Evolutionary conservation across 2,888 invertebrate genomes (phyloP).

Genomic region (Cylindroiulus punctatus): DNA sequence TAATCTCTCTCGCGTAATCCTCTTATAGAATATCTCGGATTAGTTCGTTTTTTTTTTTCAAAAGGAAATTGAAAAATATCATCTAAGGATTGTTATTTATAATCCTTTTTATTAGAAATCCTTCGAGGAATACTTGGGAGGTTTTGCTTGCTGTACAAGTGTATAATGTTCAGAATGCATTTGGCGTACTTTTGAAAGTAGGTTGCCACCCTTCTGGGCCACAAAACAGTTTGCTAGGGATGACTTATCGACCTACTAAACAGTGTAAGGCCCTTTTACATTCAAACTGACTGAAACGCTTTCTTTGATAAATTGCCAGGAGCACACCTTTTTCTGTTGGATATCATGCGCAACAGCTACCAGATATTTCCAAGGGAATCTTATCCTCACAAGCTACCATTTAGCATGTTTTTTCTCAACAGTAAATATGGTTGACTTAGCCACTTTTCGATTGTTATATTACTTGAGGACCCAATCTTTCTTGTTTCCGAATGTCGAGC

Average conservation of each 20-base stretch:
- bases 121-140: too few relatives aligned
- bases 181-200: background rate
- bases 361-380: conserved; percentile 25
- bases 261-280: background rate
- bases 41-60: too few relatives aligned
- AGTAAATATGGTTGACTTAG: background rate
- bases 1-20: too few relatives aligned
- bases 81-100: too few relatives aligned
- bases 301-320: background rate
- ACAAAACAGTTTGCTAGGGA: background rate
- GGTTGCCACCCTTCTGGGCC: background rate
- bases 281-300: background rate
- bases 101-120: too few relatives aligned
- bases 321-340: background rate
- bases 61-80: too few relatives aligned
- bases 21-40: too few relatives aligned
- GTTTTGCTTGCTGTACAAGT: too few relatives aligned
- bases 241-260: background rate
- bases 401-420: background rate
- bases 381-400: background rate
- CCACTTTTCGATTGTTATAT: background rate
- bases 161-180: background rate
- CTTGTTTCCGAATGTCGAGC: background rate
- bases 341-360: background rate
- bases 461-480: background rate